Conservation (phyloP, 2,888 invertebrate species). For the Conops quadrifasciatus region DNA sequence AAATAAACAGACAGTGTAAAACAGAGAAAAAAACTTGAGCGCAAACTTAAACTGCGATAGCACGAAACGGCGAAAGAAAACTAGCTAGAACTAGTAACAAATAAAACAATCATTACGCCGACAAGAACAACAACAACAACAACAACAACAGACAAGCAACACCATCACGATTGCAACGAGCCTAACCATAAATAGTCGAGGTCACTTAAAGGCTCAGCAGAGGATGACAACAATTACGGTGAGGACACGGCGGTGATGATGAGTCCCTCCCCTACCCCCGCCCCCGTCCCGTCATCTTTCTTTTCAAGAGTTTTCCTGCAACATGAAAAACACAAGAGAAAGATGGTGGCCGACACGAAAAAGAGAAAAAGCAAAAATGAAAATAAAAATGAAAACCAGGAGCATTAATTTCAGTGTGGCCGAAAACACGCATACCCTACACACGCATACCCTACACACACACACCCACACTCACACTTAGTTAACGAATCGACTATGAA, state of each 20-base stretch:
- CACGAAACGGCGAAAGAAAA: neutral
- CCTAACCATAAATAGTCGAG: conserved; percentile 14
- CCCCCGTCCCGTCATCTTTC: neutral
- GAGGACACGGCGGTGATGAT: too few species aligned
- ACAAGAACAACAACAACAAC: conserved; percentile 9
- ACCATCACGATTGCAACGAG: neutral
- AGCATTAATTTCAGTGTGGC: too few species aligned
- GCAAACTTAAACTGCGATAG: neutral
- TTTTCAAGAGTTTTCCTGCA: too few species aligned
- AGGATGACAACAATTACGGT: too few species aligned
- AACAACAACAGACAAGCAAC: neutral
- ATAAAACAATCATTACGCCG: neutral
- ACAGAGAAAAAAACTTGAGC: neutral
- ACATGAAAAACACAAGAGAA: too few species aligned
- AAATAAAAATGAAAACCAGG: too few species aligned
- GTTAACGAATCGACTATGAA: too few species aligned
- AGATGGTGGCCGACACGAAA: too few species aligned
- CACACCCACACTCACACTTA: too few species aligned
- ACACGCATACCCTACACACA: too few species aligned
- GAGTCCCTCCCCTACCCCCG: neutral
- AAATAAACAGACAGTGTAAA: neutral
- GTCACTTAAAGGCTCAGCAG: conserved; percentile 12
- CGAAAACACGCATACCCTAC: too few species aligned
- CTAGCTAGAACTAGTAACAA: conserved; percentile 13
- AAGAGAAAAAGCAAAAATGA: too few species aligned